Evolutionary conservation across 1,140 invertebrate species (phyloP).

Genomic region (Armadillidium nasatum): DNA sequence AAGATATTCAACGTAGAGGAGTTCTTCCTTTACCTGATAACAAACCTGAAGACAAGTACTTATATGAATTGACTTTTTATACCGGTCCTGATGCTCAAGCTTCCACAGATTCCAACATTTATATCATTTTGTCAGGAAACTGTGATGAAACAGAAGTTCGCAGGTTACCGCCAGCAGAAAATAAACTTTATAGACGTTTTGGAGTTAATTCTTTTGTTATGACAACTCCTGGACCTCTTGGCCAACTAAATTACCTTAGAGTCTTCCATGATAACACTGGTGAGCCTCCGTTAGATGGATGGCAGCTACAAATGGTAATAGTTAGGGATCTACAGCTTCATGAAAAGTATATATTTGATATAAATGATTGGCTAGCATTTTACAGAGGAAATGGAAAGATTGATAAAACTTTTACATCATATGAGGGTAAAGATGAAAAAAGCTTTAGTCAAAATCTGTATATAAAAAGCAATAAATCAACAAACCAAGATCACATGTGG

Average conservation of each 20-base stretch:
- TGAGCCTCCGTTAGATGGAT: slow-evolving; percentile 16
- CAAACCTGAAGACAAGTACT: slow-evolving; percentile 26
- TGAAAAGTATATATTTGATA: slow-evolving; percentile 24
- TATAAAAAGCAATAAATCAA: slow-evolving; percentile 19
- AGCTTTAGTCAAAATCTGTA: slow-evolving; percentile 29
- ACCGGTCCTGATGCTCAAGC: slow-evolving; percentile 27
- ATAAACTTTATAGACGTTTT: slow-evolving; percentile 25
- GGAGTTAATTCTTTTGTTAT: slow-evolving; percentile 23
- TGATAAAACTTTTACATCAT: slow-evolving; percentile 17
- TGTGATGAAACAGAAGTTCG: slow-evolving; percentile 25
- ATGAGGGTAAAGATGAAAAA: slow-evolving; percentile 16
- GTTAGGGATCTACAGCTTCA: slow-evolving; percentile 20
- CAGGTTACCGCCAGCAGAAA: slow-evolving; percentile 1
- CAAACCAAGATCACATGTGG: slow-evolving; percentile 32
- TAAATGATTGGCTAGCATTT: slow-evolving; percentile 26
- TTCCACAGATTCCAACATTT: slow-evolving; percentile 20
- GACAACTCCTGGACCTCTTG: slow-evolving; percentile 20
- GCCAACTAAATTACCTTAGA: slow-evolving; percentile 19
- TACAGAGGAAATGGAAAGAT: slow-evolving; percentile 15
- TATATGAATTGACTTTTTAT: slow-evolving; percentile 24
- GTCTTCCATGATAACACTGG: slow-evolving; percentile 27
- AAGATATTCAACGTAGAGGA: slow-evolving; percentile 21
- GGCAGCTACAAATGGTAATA: slow-evolving; percentile 25
- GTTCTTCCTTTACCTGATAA: slow-evolving; percentile 28
- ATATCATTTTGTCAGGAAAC: slow-evolving; percentile 21